Evolutionary conservation across 2,113 vertebrate genomes (phyloP), one percentile per base, ranked within the genome.

Genomic region (Ranitomeya variabilis): DNA sequence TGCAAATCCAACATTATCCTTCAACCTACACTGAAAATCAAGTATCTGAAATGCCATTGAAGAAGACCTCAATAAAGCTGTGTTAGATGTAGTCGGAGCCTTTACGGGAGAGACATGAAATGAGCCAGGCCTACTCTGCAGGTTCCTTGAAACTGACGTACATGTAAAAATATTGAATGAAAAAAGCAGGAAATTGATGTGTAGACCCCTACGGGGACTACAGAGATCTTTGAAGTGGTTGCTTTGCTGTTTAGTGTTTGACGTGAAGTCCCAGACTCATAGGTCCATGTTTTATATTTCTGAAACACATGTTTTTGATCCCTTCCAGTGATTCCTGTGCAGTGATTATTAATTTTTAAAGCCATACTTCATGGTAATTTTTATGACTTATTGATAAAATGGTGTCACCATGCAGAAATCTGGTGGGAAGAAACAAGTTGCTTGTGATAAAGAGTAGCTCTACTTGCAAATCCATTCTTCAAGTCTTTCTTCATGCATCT

Each of bases 261-360:
- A 76, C 73, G 18, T 76, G 51, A 60, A 37, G 51, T 45, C 14
- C 59, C 21, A 18, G 26, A 37, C 26, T 82, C 37, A 60, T 82
- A 88, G 59, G 76, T 88, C 60, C 55, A 54, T 87, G 64, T 69
- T 83, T 83, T 23, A 19, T 76, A 62, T 76, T 55, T 76, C 74
- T 31, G 31, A 59, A 83, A 83, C 87, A 88, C 21, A 66, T 77
- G 80, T 83, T 73, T 45, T 76, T 66, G 16, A 77, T 64, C 57
- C 80, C 59, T 51, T 54, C 31, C 60, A 66, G 80, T 26, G 55
- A 60, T 26, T 59, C 21, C n/a, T 10, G 45, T 77, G 59, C 57
- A 31, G 80, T 55, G 62, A n/a, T 83, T 83, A 77, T 88, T 77
- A 88, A 60, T 83, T 52, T 73, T 81, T 81, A 87, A 87, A 64